Evolutionary conservation across 2,888 invertebrate genomes (phyloP).

Genomic region (Clusia tigrina): DNA sequence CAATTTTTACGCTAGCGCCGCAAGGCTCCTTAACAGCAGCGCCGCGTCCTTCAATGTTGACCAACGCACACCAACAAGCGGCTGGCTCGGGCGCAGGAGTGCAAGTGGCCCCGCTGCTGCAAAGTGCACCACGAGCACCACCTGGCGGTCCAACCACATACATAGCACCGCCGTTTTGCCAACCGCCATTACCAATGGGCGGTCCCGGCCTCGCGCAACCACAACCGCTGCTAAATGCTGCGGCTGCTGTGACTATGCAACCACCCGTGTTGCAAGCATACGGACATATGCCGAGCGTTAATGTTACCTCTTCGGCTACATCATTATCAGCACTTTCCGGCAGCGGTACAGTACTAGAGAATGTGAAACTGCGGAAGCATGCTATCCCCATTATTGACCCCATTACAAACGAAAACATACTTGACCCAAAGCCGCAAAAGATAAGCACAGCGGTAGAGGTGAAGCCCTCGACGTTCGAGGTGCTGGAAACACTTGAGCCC

Average conservation of each 20-base stretch:
- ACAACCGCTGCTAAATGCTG: constrained; percentile 24
- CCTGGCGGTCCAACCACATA: constrained; percentile 48
- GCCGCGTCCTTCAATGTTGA: constrained; percentile 45
- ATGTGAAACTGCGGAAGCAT: constrained; percentile 47
- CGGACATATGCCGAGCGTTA: constrained; percentile 9
- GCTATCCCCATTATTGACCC: constrained; percentile 63
- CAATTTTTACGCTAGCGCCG: constrained; percentile 40
- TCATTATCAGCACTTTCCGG: constrained; percentile 24
- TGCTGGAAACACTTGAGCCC: constrained; percentile 7
- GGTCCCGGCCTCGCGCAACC: neutral
- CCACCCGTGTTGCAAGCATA: constrained; percentile 34
- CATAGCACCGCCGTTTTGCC: constrained; percentile 45
- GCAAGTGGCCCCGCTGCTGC: constrained; percentile 36
- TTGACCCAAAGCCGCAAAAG: constrained; percentile 49
- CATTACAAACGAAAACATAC: constrained; percentile 52
- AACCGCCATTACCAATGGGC: constrained; percentile 42
- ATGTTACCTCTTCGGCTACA: constrained; percentile 30
- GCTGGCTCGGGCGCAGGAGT: constrained; percentile 30
- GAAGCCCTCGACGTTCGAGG: constrained; percentile 22
- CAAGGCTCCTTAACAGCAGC: constrained; percentile 37
- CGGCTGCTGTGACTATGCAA: neutral
- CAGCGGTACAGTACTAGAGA: constrained; percentile 32
- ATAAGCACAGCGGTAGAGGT: constrained; percentile 40
- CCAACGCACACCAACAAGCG: constrained; percentile 37
- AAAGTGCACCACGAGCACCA: constrained; percentile 39